Base-by-base conservation (phyloP, 1,140 invertebrate species). In the Idris sp. region DNA sequence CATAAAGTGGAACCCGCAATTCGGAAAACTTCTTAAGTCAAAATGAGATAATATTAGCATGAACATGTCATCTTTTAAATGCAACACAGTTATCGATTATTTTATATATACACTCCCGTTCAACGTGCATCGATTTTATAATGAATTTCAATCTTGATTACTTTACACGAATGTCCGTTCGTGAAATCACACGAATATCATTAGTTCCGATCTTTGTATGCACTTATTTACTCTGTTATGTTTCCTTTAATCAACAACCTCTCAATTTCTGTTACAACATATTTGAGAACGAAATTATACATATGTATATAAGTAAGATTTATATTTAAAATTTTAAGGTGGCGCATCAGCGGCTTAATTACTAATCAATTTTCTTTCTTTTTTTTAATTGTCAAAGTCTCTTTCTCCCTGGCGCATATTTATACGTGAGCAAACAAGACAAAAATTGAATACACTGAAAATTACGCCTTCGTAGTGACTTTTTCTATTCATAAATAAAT, bases 141-240 rank as follows among this genome's bases (percentile, higher is more conserved):
- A 69, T 58, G 53, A 69, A 69, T 38, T 43, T 51, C 53, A 38
- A 69, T 69, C 65, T 51, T 59, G 44, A 59, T 69, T 69, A 53
- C 44, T 69, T 68, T 49, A 58, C 53, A 68, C 44, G 51, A 58
- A 58, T 59, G 46, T 51, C 53, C 44, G 36, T 53, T 69, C 53
- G 53, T 69, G 65, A 53, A 69, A 51, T 69, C 65, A 53, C 53
- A 44, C 65, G 54, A 59, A 69, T 69, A 44, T 53, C 65, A 59
- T 69, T 59, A 59, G 53, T 69, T 69, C 46, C 54, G 53, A 69
- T 69, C 65, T 40, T 69, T 53, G 51, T 43, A 43, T 59, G 65
- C 38, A 53, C 48, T 51, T 46, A 46, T 64, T 43, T 35, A 53
- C 35, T 30, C 36, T 43, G 51, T 58, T 58, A 68, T 58, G 53